Base-by-base conservation (phyloP, 2,888 invertebrate species). In the Tipula lateralis region DNA sequence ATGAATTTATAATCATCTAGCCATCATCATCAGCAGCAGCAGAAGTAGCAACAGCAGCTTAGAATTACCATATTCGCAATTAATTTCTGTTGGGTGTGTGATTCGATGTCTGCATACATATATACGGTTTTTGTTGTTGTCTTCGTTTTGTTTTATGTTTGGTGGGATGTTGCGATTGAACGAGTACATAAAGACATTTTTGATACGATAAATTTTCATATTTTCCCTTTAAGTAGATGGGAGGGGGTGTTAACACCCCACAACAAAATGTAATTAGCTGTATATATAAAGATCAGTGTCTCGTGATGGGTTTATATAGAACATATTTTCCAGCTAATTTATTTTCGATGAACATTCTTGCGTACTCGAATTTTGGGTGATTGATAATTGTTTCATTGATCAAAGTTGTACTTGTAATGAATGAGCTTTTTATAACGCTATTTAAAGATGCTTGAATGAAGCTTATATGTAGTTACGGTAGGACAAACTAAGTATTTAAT, bases 261-360 rank as follows among this genome's bases (percentile, higher is more conserved):
- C 66, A n/a, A 1, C 66, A 3, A 24, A 66, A 66, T 66, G 66
- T 66, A 66, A 66, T 66, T 66, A 66, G 66, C 66, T 9, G 66
- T 24, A 24, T 66, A 16, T 50, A 9, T 9, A 24, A 24, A 66
- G 66, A 66, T 66, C 66, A 24, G 13, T 24, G 9, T 24, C 2
- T 13, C 9, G 24, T 9, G 24, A 66, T 66, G 66, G 9, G 66
- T 66, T 66, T 24, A 24, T 9, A 66, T 66, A n/a, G n/a, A 9
- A 66, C 66, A 66, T 66, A 66, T 66, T 66, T 66, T 66, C 66
- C 66, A 66, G 66, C 66, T 24, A 66, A 66, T 66, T 66, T 66
- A 9, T 24, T 66, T 66, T 24, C 24, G 12, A 24, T 44, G 2
- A 66, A 24, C 19, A 9, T 66, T 24, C 9, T 24, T 19, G 7